Evolutionary conservation across 2,797 vertebrate genomes (phyloP).

Genomic region (Sebastes itinus): DNA sequence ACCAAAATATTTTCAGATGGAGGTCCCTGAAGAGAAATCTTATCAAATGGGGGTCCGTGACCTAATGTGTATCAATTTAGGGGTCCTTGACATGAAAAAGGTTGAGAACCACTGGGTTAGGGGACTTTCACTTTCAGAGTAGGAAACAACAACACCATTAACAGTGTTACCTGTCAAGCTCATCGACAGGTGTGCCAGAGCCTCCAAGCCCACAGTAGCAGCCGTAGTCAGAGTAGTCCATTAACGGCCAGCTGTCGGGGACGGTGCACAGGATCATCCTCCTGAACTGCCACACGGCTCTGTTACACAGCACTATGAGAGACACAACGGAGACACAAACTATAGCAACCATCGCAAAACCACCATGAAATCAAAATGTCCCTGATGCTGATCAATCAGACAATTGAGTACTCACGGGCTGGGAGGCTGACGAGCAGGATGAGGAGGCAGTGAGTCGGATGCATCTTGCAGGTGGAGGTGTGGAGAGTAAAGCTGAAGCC

Average conservation of each 20-base stretch:
- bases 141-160: neutral
- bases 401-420: conserved; percentile 6
- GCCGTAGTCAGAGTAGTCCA: conserved; percentile 66
- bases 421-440: conserved; percentile 34
- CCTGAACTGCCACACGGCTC: conserved; percentile 69
- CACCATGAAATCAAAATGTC: neutral
- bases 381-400: neutral
- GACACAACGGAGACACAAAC: neutral
- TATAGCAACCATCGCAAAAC: neutral
- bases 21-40: too few species aligned
- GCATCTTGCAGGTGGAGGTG: conserved; percentile 24
- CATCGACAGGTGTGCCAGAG: conserved; percentile 65
- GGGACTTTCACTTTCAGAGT: neutral
- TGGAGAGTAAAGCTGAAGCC: neutral
- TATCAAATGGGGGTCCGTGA: too few species aligned
- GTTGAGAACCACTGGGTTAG: too few species aligned
- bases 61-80: too few species aligned
- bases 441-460: conserved; percentile 8
- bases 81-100: too few species aligned
- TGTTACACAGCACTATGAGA: conserved; percentile 5
- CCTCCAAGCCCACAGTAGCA: conserved; percentile 71
- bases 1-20: too few species aligned
- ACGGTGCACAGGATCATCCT: conserved; percentile 61
- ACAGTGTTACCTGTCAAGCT: conserved; percentile 65
- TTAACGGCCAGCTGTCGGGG: conserved; percentile 51